Base-by-base conservation (phyloP, 92 coral and sea anemone genomes). In the Epizoanthus stellaris region DNA sequence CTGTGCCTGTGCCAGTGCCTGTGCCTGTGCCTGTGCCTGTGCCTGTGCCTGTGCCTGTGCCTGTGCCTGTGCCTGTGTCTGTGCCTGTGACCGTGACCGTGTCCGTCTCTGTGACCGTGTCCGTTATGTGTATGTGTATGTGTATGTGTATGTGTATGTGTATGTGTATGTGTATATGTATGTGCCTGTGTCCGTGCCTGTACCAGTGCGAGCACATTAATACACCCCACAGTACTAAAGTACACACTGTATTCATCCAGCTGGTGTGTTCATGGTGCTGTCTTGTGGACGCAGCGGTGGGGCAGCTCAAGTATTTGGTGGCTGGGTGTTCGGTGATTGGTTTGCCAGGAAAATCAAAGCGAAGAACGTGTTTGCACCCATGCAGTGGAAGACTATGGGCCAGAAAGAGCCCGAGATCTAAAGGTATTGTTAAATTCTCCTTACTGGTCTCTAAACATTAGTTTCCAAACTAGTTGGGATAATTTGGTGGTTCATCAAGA, bases 291-390 rank as follows among this genome's bases (percentile, higher is more conserved):
- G 98, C 56, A 74, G 92, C 47, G 98, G 98, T 4, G 98, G 98
- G 11, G 98, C 93, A 17, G 98, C 93, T 15, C 96, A 91, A 84
- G 86, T 95, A 49, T 85, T 91, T 72, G 91, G 95, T 47, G 98
- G 95, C 14, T 94, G 98, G 98, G 98, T 94, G n/a, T 86, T 94
- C 53, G 98, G 98, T 43, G 98, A 95, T 57, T 95, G 96, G 96
- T 85, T 93, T 67, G 94, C 98, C 8, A 75, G 95, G 40, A 86
- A 59, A 57, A 93, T 95, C 81, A 95, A 95, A 85, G 96, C 91
- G 30, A 82, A 95, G 62, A 92, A 81, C 38, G 98, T 93, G 66
- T 95, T 95, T 38, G 91, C 91, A 20, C 94, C 94, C 10, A 91
- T 87, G 93, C 91, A 92, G 64, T 95, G 98, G 98, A 95, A 95